These are phyloP conservation scores for Cerastoderma edule DNA, from an alignment of 2,888 invertebrate genomes.

Conservation along the genomic window DNA sequence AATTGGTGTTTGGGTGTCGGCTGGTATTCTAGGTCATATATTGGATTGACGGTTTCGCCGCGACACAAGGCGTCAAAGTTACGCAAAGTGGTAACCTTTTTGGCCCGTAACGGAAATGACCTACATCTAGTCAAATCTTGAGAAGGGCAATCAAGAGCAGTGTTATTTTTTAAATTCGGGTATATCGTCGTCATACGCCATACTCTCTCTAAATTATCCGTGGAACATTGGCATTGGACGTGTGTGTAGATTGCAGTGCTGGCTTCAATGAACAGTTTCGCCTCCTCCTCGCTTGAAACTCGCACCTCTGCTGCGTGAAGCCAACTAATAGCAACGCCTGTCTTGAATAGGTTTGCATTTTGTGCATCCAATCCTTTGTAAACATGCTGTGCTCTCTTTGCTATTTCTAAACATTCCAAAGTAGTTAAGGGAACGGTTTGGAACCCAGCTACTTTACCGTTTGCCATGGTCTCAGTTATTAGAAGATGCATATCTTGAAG, in stretches of 20 bases:
- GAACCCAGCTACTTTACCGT: not conserved
- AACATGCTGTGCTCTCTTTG: not conserved
- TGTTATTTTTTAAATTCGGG: not conserved
- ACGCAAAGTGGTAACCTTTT: not conserved
- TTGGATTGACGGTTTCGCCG: not conserved
- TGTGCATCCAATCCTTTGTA: not conserved
- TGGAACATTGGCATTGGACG: not conserved
- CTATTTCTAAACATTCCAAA: conserved; percentile 10
- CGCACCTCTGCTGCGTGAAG: not conserved
- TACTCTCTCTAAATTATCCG: not conserved
- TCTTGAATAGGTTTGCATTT: not conserved
- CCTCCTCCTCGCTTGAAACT: not conserved
- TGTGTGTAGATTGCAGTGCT: not conserved
- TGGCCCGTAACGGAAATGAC: not conserved
- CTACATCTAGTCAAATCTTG: not conserved
- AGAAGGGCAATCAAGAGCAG: not conserved
- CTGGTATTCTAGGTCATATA: not conserved
- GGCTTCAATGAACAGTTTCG: conserved; percentile 6
- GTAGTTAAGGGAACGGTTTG: not conserved
- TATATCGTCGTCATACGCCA: not conserved
- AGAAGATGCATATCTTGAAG: conserved; percentile 2
- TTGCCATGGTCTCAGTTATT: not conserved
- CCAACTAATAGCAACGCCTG: not conserved
- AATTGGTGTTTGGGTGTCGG: not conserved
- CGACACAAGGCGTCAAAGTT: conserved; percentile 23